phyloP scores from a whole-genome alignment of 2,797 vertebrate species.

The Rhadinocentrus ornatus region DNA sequence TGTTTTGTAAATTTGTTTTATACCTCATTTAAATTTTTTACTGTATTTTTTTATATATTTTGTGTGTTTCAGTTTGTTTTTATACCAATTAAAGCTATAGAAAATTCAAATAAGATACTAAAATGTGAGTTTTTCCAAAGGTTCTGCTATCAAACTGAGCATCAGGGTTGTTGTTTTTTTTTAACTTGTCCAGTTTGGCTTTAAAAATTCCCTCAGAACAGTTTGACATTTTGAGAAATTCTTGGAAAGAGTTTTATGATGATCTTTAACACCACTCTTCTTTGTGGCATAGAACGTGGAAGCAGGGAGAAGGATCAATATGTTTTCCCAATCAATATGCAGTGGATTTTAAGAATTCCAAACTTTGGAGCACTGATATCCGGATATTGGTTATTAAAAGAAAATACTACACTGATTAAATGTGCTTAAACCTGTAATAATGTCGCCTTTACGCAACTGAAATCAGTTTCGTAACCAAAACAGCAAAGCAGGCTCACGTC shows the following conservation, averaged over 20 bases:
- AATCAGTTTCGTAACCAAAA: background rate
- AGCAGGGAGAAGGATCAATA: no score
- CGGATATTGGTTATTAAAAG: background rate
- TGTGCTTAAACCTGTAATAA: no score
- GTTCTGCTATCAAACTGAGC: slow-evolving; percentile 30
- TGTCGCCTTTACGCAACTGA: background rate
- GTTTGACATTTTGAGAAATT: background rate
- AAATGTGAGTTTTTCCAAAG: slow-evolving; percentile 21
- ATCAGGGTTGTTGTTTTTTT: background rate
- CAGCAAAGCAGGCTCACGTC: background rate
- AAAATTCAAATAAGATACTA: slow-evolving; percentile 1
- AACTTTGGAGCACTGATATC: background rate
- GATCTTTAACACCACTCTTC: background rate
- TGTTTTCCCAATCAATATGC: no score
- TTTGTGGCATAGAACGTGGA: no score
- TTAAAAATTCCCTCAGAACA: no score
- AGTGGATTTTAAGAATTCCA: no score
- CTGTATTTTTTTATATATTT: slow-evolving; percentile 81
- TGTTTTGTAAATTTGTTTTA: slow-evolving; percentile 88
- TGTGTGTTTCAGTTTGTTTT: slow-evolving; percentile 53
- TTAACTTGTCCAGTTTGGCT: background rate
- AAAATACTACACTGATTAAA: no score
- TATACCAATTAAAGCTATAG: slow-evolving; percentile 63
- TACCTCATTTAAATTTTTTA: slow-evolving; percentile 84
- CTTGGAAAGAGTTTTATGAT: background rate